Percentiles rank a stretch among this genome's conserved stretches.
Evolutionary conservation across 2,113 vertebrate genomes (phyloP).

Genomic region (Oreochromis tanganicae): DNA sequence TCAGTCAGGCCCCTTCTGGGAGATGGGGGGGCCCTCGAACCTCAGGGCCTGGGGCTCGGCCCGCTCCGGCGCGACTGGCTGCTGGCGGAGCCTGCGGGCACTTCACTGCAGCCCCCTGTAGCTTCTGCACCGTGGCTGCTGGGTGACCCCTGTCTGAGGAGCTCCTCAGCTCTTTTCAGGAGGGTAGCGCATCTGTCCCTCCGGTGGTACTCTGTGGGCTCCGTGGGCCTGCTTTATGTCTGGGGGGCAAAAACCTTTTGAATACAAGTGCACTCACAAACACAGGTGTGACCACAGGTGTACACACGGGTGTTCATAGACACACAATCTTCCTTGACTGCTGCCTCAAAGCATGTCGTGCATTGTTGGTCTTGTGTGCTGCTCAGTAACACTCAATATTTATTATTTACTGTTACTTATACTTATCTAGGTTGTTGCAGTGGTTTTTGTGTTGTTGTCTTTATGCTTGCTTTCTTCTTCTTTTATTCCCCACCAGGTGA

Average conservation of each 20-base stretch:
- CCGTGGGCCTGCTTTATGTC: background rate
- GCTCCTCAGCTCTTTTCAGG: background rate
- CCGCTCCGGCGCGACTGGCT: rapidly evolving
- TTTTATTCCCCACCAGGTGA: background rate
- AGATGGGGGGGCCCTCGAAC: background rate
- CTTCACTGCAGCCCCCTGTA: background rate
- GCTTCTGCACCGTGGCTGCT: background rate
- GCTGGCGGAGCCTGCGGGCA: rapidly evolving
- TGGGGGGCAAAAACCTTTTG: background rate
- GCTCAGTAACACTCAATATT: background rate
- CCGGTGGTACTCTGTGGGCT: background rate
- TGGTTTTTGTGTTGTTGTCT: background rate
- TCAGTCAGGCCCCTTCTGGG: background rate
- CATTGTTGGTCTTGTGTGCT: background rate
- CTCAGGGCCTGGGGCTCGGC: rapidly evolving
- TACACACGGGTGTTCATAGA: background rate
- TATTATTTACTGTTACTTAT: no score
- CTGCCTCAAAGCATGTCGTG: background rate
- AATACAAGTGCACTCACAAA: background rate
- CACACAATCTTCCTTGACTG: background rate
- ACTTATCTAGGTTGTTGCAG: background rate
- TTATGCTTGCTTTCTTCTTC: background rate
- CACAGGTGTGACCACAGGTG: background rate
- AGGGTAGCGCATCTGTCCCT: rapidly evolving
- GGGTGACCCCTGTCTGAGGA: background rate